Evolutionary conservation across 2,113 vertebrate species (phyloP), one percentile per base, ranked within the genome.

Genomic region (Silurus meridionalis): DNA sequence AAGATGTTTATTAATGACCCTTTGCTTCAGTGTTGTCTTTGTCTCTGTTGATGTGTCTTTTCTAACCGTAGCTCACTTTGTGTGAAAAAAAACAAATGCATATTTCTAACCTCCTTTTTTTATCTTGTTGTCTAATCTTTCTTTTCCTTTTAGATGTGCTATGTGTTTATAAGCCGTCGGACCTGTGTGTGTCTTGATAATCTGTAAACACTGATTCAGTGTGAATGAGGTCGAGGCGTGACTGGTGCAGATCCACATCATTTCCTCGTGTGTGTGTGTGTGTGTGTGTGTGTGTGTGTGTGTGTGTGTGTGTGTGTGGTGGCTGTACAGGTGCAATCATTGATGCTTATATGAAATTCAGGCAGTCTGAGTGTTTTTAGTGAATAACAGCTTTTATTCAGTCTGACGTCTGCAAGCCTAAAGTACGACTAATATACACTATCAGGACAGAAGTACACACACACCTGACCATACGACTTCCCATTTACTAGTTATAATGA

Each of bases 101-200:
- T 74, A 61, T 46, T 69, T 85, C 80, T 89, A 69, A 85, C 53
- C 81, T 84, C 50, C 37, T 72, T 63, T 69, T 85, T 78, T 85
- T 55, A n/a, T 63, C 58, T 86, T 83, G 82, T 74, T 74, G 50
- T 75, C 84, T 86, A 89, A 86, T 84, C 88, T 84, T 78, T 50
- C 46, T 85, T 57, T 86, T 82, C 71, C 86, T 78, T 88, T 84
- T 86, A 88, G 67, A 90, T 88, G 81, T 87, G 79, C 84, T 86
- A 69, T 90, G 82, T 86, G 86, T 90, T 78, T 19, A 71, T 90
- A 74, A 86, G 58, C 84, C 84, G 80, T 81, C 82, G 85, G 84
- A 84, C 71, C 77, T 37, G 61, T 83, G 83, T 85, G 80, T 88
- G 86, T 89, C 74, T 75, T 80, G 60, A 81, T 89, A 87, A 85